Percentiles rank a stretch among this genome's conserved stretches.
Conservation (phyloP, 2,797 vertebrate genomes). For the Bovichtus diacanthus region DNA sequence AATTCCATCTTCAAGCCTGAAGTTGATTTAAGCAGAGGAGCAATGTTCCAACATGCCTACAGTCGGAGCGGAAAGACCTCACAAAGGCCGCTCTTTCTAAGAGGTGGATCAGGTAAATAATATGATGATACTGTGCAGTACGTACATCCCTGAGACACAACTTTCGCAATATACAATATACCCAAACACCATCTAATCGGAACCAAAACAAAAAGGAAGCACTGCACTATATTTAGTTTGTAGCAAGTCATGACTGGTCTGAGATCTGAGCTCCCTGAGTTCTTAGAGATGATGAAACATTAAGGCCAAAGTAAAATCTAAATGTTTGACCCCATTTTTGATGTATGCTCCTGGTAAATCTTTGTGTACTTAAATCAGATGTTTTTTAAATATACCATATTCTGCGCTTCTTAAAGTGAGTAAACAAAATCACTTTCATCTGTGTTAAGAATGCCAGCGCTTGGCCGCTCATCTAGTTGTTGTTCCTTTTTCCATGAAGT, state of each 20-base stretch:
- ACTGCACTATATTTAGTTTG: background rate
- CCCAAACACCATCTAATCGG: background rate
- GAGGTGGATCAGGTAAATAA: background rate
- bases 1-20: conserved; percentile 70
- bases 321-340: background rate
- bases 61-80: conserved; percentile 1
- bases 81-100: conserved; percentile 7
- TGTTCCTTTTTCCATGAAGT: background rate
- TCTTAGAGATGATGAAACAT: background rate
- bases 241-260: background rate
- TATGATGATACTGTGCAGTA: background rate
- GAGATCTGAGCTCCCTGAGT: background rate
- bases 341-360: background rate
- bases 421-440: background rate
- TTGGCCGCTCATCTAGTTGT: background rate
- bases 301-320: conserved; percentile 2
- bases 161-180: background rate
- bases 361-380: too few relatives aligned
- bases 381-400: too few relatives aligned
- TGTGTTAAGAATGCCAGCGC: background rate
- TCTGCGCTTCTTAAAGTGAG: background rate
- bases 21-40: conserved; percentile 61
- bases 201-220: background rate
- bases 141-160: background rate
- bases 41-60: conserved; percentile 74